Base-by-base conservation (phyloP, 2,797 vertebrate genomes). In the Parauchenoglanis ngamensis region DNA sequence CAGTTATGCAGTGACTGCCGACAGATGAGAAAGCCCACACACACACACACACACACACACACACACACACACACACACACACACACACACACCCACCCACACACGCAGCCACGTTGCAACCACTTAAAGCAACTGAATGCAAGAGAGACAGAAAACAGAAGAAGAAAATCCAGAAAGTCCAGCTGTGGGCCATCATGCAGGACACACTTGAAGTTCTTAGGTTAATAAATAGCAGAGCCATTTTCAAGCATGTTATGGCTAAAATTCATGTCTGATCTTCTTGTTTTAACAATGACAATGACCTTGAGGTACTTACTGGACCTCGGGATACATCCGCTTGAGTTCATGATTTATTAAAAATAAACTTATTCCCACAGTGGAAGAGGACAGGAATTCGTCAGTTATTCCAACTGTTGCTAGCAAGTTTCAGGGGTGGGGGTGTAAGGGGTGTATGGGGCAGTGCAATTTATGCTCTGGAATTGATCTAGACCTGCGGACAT, bases 161-260 rank as follows among this genome's bases (percentile, higher is more conserved):
- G 65, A 67, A 85, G 35, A 25, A 85, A 61, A 81, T 25, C 78
- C 54, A 79, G 78, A 85, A 75, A 63, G 44, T 56, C 57, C 57
- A n/a, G 52, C 44, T 40, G 21, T 80, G 61, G 59, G 35, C 19
- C n/a, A 40, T 68, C 67, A 72, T 59, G 68, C 68, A 57, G 61
- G 3, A 65, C 44, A n/a, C 78, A 63, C 40, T 2, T 31, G 52
- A 61, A 15, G 19, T 67, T 52, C 44, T 49, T 82, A 28, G 19
- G 40, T 81, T 46, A 63, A 35, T 40, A 73, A 70, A 84, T 11
- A 44, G 12, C 56, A 76, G 35, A 15, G 4, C 70, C 1, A 3
- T 56, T 12, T 61, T 76, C 56, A 75, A 75, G 63, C 63, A 52
- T 21, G 44, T 52, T 23, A 68, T 67, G 63, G 17, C n/a, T 67